phyloP scores from a whole-genome alignment of 2,797 vertebrate genomes.

The Chiloscyllium punctatum region DNA sequence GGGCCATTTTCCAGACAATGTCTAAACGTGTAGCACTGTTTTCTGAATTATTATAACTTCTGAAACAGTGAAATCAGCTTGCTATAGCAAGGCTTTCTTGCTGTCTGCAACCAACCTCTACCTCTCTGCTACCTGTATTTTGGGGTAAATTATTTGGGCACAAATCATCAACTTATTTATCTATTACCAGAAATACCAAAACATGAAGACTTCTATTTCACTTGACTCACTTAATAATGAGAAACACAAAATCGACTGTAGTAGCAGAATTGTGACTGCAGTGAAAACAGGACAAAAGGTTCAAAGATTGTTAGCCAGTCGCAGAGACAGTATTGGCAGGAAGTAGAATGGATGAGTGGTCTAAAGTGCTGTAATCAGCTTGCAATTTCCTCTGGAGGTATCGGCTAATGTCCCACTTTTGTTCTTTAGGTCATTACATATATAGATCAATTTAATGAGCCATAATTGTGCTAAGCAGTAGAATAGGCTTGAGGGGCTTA shows the following conservation, averaged over 20 bases:
- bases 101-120: not conserved
- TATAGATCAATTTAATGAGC: not conserved
- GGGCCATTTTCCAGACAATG: not conserved
- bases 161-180: not conserved
- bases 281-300: not conserved
- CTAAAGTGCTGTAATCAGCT: not conserved
- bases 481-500: not conserved
- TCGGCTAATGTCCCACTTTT: not conserved
- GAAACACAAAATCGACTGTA: no score
- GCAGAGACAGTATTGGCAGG: not conserved
- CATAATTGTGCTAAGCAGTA: not conserved
- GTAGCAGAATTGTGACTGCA: not conserved
- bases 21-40: not conserved
- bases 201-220: not conserved
- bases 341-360: not conserved
- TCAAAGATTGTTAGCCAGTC: not conserved
- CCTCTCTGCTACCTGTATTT: not conserved
- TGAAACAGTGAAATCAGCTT: not conserved
- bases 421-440: not conserved
- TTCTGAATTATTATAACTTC: not conserved
- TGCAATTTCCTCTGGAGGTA: not conserved
- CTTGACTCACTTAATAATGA: not conserved
- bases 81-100: not conserved
- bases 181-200: not conserved
- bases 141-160: not conserved